These are phyloP conservation scores for Gephyroberyx darwinii DNA, from an alignment of 2,797 vertebrate species.

Conservation along the genomic window DNA sequence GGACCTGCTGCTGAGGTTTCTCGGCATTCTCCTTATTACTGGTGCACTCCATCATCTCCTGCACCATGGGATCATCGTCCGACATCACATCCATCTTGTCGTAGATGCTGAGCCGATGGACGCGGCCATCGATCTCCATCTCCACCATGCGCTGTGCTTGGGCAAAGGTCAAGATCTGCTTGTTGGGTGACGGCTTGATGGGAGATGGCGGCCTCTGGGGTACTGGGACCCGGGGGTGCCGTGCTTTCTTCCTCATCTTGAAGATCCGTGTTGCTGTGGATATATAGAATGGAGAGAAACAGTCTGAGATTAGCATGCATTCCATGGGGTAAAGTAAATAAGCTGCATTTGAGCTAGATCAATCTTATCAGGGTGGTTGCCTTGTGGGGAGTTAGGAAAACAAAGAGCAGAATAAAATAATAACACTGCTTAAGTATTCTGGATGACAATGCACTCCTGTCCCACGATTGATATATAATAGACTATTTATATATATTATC, in stretches of 20 bases:
- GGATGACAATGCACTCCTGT: too few relatives aligned
- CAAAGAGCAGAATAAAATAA: not conserved
- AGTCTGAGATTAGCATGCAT: constrained; percentile 1
- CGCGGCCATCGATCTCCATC: constrained; percentile 92
- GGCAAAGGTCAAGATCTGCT: constrained; percentile 96
- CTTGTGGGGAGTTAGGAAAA: not conserved
- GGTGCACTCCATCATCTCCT: constrained; percentile 95
- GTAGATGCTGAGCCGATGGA: constrained; percentile 95
- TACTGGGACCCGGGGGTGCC: constrained; percentile 88
- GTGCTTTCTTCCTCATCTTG: constrained; percentile 97
- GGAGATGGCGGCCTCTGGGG: constrained; percentile 90
- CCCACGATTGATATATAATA: too few relatives aligned
- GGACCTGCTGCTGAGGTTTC: constrained; percentile 86
- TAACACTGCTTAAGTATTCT: not conserved
- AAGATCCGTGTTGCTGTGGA: constrained; percentile 76
- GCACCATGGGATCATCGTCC: constrained; percentile 92
- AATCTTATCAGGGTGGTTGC: not conserved
- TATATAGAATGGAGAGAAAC: not conserved
- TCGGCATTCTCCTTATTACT: constrained; percentile 98
- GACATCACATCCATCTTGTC: constrained; percentile 92
- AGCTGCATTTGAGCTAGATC: not conserved
- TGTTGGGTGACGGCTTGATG: constrained; percentile 92
- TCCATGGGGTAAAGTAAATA: not conserved
- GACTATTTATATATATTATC: too few relatives aligned
- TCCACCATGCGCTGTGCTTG: constrained; percentile 99